Conservation (phyloP, 2,113 vertebrate species). For the Albula goreensis region DNA sequence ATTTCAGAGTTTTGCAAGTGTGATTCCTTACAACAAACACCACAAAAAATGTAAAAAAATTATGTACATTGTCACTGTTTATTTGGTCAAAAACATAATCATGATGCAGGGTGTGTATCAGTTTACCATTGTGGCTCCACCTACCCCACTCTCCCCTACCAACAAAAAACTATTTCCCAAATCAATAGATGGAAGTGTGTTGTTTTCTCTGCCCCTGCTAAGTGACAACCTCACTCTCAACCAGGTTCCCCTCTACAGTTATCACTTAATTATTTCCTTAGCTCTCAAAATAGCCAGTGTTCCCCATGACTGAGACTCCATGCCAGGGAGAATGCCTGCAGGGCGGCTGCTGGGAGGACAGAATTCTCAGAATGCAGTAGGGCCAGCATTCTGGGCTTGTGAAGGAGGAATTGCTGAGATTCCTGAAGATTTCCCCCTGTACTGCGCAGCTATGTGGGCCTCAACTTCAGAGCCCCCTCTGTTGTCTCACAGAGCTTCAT, state of each 20-base stretch:
- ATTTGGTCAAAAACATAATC: too few species aligned
- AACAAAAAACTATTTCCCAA: too few species aligned
- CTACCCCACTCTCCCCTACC: too few species aligned
- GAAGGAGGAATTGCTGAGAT: neutral
- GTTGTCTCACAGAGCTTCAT: constrained; percentile 19
- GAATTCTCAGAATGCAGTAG: constrained; percentile 35
- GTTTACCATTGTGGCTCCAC: too few species aligned
- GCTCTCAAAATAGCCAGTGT: neutral
- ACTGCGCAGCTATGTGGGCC: constrained; percentile 32
- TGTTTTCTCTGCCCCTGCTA: neutral
- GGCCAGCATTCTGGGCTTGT: neutral
- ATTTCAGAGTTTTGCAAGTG: too few species aligned
- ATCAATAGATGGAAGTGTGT: too few species aligned
- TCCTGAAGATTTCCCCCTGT: constrained; percentile 8
- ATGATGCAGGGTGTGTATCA: too few species aligned
- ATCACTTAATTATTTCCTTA: neutral
- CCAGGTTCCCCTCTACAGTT: neutral
- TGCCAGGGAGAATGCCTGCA: constrained; percentile 37
- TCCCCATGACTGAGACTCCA: neutral
- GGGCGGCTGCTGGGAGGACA: constrained; percentile 31
- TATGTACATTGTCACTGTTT: too few species aligned
- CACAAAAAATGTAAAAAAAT: too few species aligned
- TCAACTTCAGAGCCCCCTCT: neutral
- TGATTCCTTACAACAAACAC: too few species aligned
- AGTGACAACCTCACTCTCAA: neutral